phyloP scores from a whole-genome alignment of 2,113 vertebrate species.

The Sander lucioperca region DNA sequence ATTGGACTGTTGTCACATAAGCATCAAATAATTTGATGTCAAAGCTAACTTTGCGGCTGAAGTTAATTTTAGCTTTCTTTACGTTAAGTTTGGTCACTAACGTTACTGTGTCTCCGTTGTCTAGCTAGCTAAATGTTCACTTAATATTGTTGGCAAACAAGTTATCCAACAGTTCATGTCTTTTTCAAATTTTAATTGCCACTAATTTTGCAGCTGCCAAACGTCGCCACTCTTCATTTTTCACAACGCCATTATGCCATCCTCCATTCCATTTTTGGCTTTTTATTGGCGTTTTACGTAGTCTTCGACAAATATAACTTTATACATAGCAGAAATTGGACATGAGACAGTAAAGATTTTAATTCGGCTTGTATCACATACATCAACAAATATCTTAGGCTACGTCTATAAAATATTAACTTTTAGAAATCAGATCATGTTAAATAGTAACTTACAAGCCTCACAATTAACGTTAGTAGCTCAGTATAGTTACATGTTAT shows the following conservation, averaged over 20 bases:
- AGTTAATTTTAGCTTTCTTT: neutral
- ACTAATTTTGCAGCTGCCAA: neutral
- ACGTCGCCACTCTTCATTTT: neutral
- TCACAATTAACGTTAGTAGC: neutral
- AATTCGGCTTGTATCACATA: neutral
- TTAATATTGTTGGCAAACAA: neutral
- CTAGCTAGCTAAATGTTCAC: neutral
- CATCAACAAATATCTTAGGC: neutral
- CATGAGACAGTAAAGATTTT: neutral
- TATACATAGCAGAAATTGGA: too few species aligned
- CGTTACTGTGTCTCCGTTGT: neutral
- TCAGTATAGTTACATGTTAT: neutral
- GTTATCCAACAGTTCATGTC: neutral
- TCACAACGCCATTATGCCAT: neutral
- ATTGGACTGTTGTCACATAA: too few species aligned
- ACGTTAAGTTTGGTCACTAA: neutral
- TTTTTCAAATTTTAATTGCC: neutral
- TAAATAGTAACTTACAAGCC: too few species aligned
- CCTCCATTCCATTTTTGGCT: neutral
- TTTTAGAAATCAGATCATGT: neutral
- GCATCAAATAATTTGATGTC: neutral
- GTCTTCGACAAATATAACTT: neutral
- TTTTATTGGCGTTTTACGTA: neutral
- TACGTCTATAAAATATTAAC: too few species aligned
- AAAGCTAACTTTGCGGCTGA: neutral